Evolutionary conservation across 1,140 invertebrate genomes (phyloP), one percentile per base, ranked within the genome.

Genomic region (Himalopsyche phryganea): DNA sequence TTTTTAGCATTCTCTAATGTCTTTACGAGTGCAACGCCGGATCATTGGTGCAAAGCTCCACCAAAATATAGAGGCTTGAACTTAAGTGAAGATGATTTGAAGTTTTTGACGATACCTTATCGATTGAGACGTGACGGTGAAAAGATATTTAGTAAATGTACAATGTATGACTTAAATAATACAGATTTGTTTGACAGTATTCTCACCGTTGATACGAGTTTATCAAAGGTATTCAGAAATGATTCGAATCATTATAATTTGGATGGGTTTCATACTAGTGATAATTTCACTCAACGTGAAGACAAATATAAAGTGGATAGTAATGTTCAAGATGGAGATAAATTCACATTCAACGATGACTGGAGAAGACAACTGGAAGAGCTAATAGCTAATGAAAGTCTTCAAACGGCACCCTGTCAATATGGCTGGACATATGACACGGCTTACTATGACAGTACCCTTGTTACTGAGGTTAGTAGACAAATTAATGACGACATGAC

Each of bases 161-260:
- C 66, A 1, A 86, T 88, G 81, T 92, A 90, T 69, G 81, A 81
- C 54, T 76, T 90, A 1, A 87, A 92, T 71, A 87, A 60, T 36
- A 20, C 57, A 57, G 66, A 18, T 44, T 63, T 47, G 50, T 69
- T 48, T 66, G 67, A 68, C 23, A 28, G 3, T 28, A 9, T 28
- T n/a, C n/a, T n/a, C n/a, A n/a, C n/a, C n/a, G n/a, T n/a, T n/a
- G n/a, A n/a, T n/a, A n/a, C n/a, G n/a, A n/a, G n/a, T n/a, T n/a
- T n/a, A n/a, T n/a, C n/a, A n/a, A n/a, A n/a, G n/a, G n/a, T n/a
- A n/a, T n/a, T n/a, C n/a, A n/a, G n/a, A n/a, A n/a, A n/a, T n/a
- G n/a, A n/a, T n/a, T n/a, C n/a, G n/a, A n/a, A n/a, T n/a, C n/a
- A n/a, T n/a, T n/a, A 28, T 28, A 28, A 28, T 28, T 3, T 28